Conservation (phyloP, 2,113 vertebrate species). For the Pipa parva region DNA sequence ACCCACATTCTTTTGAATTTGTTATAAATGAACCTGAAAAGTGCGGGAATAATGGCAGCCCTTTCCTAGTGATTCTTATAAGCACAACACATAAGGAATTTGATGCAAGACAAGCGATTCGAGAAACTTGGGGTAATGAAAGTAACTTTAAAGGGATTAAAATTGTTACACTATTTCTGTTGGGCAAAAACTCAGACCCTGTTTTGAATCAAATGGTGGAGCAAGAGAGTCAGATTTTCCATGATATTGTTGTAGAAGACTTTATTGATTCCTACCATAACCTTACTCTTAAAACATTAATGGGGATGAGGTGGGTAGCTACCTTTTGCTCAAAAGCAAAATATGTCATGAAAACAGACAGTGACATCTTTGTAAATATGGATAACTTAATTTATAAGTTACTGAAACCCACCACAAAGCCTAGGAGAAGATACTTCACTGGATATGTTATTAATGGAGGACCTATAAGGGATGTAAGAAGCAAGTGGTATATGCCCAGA, state of each 20-base stretch:
- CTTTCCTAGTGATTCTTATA: conserved; percentile 95
- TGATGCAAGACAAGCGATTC: conserved; percentile 92
- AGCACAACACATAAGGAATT: conserved; percentile 97
- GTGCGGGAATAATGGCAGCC: conserved; percentile 73
- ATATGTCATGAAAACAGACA: conserved; percentile 98
- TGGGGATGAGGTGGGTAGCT: conserved; percentile 97
- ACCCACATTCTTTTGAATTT: conserved; percentile 90
- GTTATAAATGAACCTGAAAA: conserved; percentile 94
- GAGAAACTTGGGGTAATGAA: conserved; percentile 96
- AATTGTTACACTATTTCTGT: conserved; percentile 87
- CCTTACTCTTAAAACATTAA: conserved; percentile 93
- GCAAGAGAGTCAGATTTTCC: conserved; percentile 97
- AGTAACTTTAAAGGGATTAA: conserved; percentile 86
- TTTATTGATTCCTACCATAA: conserved; percentile 97
- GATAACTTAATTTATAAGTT: conserved; percentile 97
- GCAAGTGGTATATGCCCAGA: conserved; percentile 98
- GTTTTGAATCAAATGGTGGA: conserved; percentile 97
- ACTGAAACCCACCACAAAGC: conserved; percentile 91
- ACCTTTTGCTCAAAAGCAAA: conserved; percentile 94
- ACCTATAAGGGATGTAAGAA: conserved; percentile 94
- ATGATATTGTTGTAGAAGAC: conserved; percentile 95
- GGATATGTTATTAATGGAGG: conserved; percentile 95
- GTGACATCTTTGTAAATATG: conserved; percentile 99
- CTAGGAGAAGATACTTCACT: conserved; percentile 90
- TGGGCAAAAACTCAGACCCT: conserved; percentile 82